These are phyloP conservation scores for Microtus pennsylvanicus DNA, from an alignment of 2,113 vertebrate species.

Conservation along the genomic window DNA sequence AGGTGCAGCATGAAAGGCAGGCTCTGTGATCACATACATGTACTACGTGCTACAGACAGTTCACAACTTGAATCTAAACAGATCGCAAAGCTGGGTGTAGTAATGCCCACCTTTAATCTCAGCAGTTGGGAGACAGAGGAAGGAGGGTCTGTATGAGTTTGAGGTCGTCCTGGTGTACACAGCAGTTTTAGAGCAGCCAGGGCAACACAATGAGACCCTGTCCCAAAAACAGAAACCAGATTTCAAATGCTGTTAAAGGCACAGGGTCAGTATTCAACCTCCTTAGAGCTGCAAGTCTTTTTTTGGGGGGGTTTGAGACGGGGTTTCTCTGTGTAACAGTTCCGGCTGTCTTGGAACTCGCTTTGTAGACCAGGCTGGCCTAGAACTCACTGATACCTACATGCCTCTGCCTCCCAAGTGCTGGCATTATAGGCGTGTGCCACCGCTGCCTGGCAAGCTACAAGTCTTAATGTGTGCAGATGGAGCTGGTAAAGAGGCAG, in stretches of 20 bases:
- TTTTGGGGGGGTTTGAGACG: too few relatives aligned
- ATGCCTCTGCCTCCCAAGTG: too few relatives aligned
- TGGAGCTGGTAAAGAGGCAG: background rate
- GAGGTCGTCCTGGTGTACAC: background rate
- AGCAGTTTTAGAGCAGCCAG: background rate
- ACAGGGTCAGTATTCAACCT: background rate
- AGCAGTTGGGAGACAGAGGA: background rate
- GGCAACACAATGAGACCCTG: background rate
- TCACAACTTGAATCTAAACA: constrained; percentile 27
- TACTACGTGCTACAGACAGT: background rate
- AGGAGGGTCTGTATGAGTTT: background rate
- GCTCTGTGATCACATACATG: background rate
- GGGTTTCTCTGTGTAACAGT: too few relatives aligned
- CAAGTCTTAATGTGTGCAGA: background rate
- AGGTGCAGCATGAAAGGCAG: background rate
- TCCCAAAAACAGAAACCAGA: background rate
- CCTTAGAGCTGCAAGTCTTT: too few relatives aligned
- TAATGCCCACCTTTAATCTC: background rate
- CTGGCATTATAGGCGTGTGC: too few relatives aligned
- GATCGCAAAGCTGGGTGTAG: background rate
- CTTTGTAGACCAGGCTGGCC: too few relatives aligned
- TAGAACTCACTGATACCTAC: too few relatives aligned
- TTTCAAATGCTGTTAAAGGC: background rate
- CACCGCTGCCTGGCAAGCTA: too few relatives aligned
- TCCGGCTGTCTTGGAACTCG: too few relatives aligned